A percentile compares a stretch with the other conserved stretches of the same genome.
These are phyloP conservation scores for Aleiodes sp. DNA, from an alignment of 1,140 invertebrate species.

Conservation along the genomic window DNA sequence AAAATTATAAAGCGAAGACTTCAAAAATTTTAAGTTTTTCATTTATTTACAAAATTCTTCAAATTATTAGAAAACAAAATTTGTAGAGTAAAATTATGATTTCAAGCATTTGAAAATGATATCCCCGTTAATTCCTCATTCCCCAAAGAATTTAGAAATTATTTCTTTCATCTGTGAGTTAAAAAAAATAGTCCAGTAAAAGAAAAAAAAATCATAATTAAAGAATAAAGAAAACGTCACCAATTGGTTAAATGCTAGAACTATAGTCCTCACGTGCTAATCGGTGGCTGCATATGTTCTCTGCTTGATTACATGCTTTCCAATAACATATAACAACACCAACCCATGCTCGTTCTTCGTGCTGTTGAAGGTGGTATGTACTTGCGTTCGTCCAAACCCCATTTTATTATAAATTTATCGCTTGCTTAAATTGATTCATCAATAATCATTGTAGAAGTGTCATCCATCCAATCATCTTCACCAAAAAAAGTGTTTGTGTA, in stretches of 20 bases:
- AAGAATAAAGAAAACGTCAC: conserved; percentile 13
- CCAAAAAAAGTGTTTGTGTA: not conserved
- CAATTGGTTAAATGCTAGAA: conserved; percentile 45
- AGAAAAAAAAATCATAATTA: no score
- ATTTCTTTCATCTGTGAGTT: no score
- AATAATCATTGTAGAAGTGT: not conserved
- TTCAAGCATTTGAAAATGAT: no score
- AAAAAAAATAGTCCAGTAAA: no score
- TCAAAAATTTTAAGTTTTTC: no score
- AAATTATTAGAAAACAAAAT: no score
- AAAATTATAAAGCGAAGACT: no score
- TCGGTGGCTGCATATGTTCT: conserved; percentile 60
- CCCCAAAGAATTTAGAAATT: no score
- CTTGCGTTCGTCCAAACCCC: conserved; percentile 46
- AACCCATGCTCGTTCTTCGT: conserved; percentile 57
- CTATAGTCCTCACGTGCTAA: conserved; percentile 51
- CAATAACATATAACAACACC: conserved; percentile 59
- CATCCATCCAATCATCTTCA: conserved; percentile 9
- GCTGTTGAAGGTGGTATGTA: conserved; percentile 60
- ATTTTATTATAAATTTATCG: conserved; percentile 24
- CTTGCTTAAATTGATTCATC: not conserved
- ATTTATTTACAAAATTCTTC: no score
- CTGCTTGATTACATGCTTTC: conserved; percentile 62
- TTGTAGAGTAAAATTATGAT: no score
- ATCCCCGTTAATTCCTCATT: no score